phyloP scores from a whole-genome alignment of 2,888 invertebrate species.

The Drosophila quinaria region DNA sequence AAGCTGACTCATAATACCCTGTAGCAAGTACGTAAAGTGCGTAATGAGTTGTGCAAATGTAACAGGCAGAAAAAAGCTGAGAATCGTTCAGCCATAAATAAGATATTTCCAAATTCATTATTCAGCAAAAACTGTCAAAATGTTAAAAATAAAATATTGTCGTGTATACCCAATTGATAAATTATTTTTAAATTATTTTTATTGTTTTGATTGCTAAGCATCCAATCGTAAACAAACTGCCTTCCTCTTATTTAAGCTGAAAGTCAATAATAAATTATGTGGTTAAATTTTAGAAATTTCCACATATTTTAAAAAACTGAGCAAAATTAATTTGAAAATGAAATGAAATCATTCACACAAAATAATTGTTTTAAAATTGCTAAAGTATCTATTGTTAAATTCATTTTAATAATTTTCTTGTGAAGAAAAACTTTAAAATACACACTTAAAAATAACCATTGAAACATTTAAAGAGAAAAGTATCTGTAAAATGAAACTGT shows the following conservation, averaged over 20 bases:
- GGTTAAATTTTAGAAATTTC: neutral
- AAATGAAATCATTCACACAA: no score
- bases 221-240: neutral
- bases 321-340: no score
- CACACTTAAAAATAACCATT: neutral
- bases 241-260: neutral
- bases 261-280: neutral
- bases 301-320: no score
- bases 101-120: neutral
- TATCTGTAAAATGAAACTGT: neutral
- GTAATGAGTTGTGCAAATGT: conserved; percentile 30
- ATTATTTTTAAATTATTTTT: no score
- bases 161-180: neutral
- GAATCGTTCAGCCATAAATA: neutral
- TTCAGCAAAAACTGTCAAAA: no score
- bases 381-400: neutral
- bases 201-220: neutral
- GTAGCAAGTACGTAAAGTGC: neutral
- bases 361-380: no score
- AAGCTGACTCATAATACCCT: conserved; percentile 44
- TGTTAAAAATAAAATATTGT: neutral
- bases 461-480: neutral
- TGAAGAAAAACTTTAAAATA: neutral
- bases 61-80: neutral
- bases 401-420: neutral